Evolutionary conservation across 2,797 vertebrate species (phyloP), one percentile per base, ranked within the genome.

Genomic region (Clarias fuscus): DNA sequence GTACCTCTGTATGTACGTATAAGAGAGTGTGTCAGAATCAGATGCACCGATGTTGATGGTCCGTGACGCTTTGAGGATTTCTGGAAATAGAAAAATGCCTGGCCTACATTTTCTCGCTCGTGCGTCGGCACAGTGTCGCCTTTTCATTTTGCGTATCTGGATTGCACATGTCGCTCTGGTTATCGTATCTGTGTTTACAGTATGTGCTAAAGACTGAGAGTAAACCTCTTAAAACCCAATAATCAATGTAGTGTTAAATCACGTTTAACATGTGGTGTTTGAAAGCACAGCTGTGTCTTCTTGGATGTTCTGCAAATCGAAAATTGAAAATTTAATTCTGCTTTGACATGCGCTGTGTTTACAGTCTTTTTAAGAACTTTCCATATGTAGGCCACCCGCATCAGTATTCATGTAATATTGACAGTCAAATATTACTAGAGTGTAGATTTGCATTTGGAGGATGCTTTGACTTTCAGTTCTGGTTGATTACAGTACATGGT

Each of bases 51-150:
- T 77, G 62, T 83, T 79, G 81, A 79, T 86, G 65, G 43, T 77
- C 65, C 48, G 72, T 86, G 83, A 81, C 79, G 58, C 30, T 81
- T 53, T 40, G 59, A 84, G 70, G 78, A 86, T 77, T 70, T 78
- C 75, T 83, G 86, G 71, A 79, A 78, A 71, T 71, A 72, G 81
- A 70, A 48, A 61, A 62, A 68, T 17, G 37, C 37, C 2, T 87
- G 86, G 18, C 85, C 85, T 86, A 83, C 85, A 86, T 86, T 79
- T 37, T 37, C 81, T 24, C 15, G 11, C 58, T 56, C 27, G 5
- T 33, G 14, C 37, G 6, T n/a, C 61, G 67, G 72, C 64, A 71
- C 68, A 59, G 62, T 7, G n/a, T 58, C 64, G 11, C 18, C 1
- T 80, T 76, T 67, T 68, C 1, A 82, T 33, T 14, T 30, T 40